These are phyloP conservation scores for Tangara arthus DNA, from an alignment of 2,797 vertebrate species.

Conservation along the genomic window DNA sequence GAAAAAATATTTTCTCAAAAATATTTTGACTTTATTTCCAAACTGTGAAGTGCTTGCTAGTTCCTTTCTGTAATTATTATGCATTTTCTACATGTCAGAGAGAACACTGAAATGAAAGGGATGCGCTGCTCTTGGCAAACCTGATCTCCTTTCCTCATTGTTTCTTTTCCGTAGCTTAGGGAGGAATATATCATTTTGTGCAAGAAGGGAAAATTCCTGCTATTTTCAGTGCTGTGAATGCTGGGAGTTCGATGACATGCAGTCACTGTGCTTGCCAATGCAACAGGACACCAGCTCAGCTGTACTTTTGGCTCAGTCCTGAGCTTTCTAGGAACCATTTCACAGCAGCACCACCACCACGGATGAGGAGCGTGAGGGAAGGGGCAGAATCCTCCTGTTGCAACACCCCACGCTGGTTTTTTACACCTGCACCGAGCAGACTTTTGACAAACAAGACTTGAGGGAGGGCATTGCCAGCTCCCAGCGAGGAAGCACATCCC, in stretches of 20 bases:
- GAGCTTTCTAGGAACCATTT: slow-evolving; percentile 47
- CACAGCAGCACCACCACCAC: not conserved
- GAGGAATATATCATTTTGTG: slow-evolving; percentile 39
- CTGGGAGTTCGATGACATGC: not conserved
- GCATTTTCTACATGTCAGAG: slow-evolving; percentile 6
- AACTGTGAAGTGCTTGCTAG: not conserved
- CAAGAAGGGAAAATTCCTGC: slow-evolving; percentile 10
- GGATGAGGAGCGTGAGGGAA: not conserved
- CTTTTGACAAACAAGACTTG: not conserved
- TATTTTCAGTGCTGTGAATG: not conserved
- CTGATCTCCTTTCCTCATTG: slow-evolving; percentile 28
- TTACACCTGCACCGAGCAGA: not conserved
- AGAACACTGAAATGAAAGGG: slow-evolving; percentile 47
- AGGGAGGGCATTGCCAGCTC: fast-evolving
- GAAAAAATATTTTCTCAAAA: slow-evolving; percentile 39
- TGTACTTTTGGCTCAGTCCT: slow-evolving; percentile 21
- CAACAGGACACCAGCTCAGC: slow-evolving; percentile 45
- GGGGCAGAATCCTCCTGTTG: not conserved
- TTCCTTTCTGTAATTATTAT: slow-evolving; percentile 43
- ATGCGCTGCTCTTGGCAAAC: slow-evolving; percentile 41
- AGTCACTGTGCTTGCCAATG: slow-evolving; percentile 8
- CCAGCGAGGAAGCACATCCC: fast-evolving
- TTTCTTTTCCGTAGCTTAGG: not conserved
- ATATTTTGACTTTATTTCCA: slow-evolving; percentile 54
- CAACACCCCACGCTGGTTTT: not conserved